Evolutionary conservation across 2,113 vertebrate species (phyloP).

Genomic region (Megalops atlanticus): DNA sequence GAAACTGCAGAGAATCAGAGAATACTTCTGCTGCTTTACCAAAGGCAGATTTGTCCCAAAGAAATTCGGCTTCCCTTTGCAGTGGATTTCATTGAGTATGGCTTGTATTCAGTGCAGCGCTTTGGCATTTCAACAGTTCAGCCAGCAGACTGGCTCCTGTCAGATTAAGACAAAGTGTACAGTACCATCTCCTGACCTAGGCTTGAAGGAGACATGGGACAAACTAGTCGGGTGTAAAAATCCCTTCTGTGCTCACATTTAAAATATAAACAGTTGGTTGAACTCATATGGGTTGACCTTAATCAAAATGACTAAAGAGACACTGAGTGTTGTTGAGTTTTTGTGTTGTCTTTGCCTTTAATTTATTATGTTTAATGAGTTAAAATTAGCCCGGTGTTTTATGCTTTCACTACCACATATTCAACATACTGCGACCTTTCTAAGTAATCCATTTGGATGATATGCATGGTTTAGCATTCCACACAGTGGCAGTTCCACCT

Average conservation of each 20-base stretch:
- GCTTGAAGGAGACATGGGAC: conserved; percentile 10
- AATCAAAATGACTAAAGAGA: conserved; percentile 46
- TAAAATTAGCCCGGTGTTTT: conserved; percentile 41
- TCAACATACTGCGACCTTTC: too few species aligned
- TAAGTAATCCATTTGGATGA: too few species aligned
- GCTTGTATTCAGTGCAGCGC: background rate
- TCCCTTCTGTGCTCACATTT: conserved; percentile 38
- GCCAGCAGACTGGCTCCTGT: background rate
- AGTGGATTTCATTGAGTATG: background rate
- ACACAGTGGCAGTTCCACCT: too few species aligned
- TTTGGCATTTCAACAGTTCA: background rate
- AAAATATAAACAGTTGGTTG: conserved; percentile 43
- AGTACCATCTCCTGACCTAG: conserved; percentile 31
- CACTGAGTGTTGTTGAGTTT: conserved; percentile 14
- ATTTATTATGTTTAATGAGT: conserved; percentile 60
- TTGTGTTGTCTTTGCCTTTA: conserved; percentile 41
- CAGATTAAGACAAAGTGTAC: background rate
- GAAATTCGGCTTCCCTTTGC: background rate
- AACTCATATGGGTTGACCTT: conserved; percentile 40
- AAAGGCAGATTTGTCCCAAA: background rate
- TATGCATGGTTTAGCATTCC: too few species aligned
- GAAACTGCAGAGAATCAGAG: background rate
- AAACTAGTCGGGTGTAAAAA: conserved; percentile 38
- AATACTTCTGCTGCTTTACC: background rate
- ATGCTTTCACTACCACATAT: conserved; percentile 51